Base-by-base conservation (phyloP, 2,797 vertebrate species). In the Sitta carolinensis region DNA sequence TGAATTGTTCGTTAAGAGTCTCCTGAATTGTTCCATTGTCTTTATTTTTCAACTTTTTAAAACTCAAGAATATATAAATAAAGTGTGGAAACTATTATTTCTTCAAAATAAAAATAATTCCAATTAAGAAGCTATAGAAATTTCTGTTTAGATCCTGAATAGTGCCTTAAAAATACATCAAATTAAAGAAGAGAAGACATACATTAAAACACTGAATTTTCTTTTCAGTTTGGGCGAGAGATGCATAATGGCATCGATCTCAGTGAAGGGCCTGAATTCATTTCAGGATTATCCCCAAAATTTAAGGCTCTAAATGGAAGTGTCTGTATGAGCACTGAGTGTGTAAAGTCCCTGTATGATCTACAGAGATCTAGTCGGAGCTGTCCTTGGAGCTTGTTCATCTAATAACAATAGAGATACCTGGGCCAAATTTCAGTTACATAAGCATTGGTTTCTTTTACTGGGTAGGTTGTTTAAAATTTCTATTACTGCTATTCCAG, bases 261-360 rank as follows among this genome's bases (percentile, higher is more conserved):
- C 51, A 72, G 16, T 36, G 27, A 78, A 67, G 6, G 7, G 5
- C 3, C 25, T 61, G 27, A 61, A 68, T 76, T 55, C 15, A 43
- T 2, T 70, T 86, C 70, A 66, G 8, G 6, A 52, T 72, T 68
- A 34, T 29, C 19, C 21, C 3, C 7, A 40, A 67, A 57, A 59
- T 51, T 61, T 52, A 20, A 30, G 18, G 19, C 7, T 45, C 16
- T 62, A 32, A 38, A 73, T n/a, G 18, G 18, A 64, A 74, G 10
- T 16, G 8, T 16, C 50, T 82, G 11, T 13, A 5, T 21, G 6
- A 64, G 2, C 16, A 34, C 7, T 45, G 20, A 13, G 2, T 61
- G 11, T 42, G 5, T 25, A 54, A 68, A 7, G 7, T 32, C 8
- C 11, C 10, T 45, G 11, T 42, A 32, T 0, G 0, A 64, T 9